phyloP scores from a whole-genome alignment of 2,113 vertebrate genomes.

The Pterocles gutturalis region DNA sequence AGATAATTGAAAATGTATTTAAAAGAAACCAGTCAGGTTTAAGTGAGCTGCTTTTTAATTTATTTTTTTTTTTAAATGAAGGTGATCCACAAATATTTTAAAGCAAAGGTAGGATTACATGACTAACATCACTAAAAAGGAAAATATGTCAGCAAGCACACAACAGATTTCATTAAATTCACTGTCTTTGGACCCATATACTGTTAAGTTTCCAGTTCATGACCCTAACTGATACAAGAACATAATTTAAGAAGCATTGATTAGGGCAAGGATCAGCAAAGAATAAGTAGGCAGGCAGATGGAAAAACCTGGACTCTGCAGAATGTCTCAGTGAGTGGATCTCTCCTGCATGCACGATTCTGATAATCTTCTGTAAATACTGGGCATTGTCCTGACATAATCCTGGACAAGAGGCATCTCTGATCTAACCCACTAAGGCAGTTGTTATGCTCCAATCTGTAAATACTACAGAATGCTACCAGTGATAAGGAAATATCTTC shows the following conservation, averaged over 20 bases:
- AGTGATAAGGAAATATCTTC: neutral
- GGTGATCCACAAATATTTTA: neutral
- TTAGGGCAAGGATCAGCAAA: neutral
- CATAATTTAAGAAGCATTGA: neutral
- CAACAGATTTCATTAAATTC: neutral
- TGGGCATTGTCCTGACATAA: neutral
- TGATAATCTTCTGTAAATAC: neutral
- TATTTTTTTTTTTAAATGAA: neutral
- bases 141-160: neutral
- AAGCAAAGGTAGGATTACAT: neutral
- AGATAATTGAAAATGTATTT: neutral
- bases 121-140: neutral
- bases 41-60: neutral
- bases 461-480: neutral
- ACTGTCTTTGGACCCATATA: neutral
- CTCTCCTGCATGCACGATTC: neutral
- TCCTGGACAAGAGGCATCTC: neutral
- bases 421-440: neutral
- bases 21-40: neutral
- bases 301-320: neutral
- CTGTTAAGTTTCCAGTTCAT: neutral
- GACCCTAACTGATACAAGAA: neutral
- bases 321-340: neutral
- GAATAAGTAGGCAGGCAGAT: neutral
- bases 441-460: neutral